Conservation (phyloP, 2,888 invertebrate species). For the Volucella inflata region DNA sequence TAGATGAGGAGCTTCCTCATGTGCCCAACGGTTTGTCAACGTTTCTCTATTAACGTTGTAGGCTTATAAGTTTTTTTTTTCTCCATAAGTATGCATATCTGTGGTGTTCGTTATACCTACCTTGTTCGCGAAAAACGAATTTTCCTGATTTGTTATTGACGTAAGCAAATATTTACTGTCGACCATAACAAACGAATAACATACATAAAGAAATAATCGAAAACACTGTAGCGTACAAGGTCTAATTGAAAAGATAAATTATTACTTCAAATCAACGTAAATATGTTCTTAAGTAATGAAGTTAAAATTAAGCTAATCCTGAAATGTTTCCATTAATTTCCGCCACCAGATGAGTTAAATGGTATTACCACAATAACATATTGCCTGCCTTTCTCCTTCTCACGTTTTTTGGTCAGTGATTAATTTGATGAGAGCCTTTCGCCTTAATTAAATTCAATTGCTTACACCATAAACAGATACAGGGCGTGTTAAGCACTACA, state of each 20-base stretch:
- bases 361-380: slow-evolving; percentile 42
- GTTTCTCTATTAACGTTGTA: too few species aligned
- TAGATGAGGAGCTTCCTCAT: too few species aligned
- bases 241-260: slow-evolving; percentile 44
- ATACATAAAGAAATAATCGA: not conserved
- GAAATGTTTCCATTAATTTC: slow-evolving; percentile 7
- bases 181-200: slow-evolving; percentile 19
- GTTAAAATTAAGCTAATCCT: slow-evolving; percentile 3
- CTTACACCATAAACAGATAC: not conserved
- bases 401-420: slow-evolving; percentile 43
- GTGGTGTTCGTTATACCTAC: too few species aligned
- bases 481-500: not conserved
- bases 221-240: not conserved
- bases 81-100: too few species aligned
- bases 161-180: slow-evolving; percentile 8
- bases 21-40: too few species aligned
- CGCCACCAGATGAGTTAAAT: slow-evolving; percentile 44
- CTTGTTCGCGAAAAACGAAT: too few species aligned
- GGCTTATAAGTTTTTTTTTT: too few species aligned
- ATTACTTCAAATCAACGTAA: slow-evolving; percentile 53
- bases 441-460: slow-evolving; percentile 6
- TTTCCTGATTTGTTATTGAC: not conserved
- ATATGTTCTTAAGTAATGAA: slow-evolving; percentile 22
- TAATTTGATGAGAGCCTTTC: slow-evolving; percentile 46
- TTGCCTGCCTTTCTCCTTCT: not conserved